Percentiles rank a stretch among this genome's conserved stretches.
Conservation (phyloP, 2,797 vertebrate species). For the Acestrorhynchus altus region DNA sequence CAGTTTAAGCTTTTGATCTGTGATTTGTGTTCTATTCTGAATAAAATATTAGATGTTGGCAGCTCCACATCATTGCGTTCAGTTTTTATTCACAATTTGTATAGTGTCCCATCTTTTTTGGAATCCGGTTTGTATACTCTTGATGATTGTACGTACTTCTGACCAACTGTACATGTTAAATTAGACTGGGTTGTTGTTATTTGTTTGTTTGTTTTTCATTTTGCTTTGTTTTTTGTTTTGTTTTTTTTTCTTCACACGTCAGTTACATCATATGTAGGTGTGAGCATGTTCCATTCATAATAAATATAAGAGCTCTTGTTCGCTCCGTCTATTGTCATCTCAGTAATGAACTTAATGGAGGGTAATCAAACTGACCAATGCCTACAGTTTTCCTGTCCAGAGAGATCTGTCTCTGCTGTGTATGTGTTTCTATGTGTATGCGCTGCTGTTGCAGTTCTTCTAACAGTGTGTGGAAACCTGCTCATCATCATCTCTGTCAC, state of each 20-base stretch:
- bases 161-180: too few species aligned
- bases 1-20: too few species aligned
- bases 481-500: not conserved
- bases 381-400: not conserved
- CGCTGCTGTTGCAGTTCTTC: not conserved
- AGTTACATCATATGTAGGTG: not conserved
- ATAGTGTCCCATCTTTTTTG: too few species aligned
- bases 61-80: too few species aligned
- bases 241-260: not conserved
- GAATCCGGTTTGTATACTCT: too few species aligned
- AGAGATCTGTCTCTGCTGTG: constrained; percentile 10
- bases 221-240: not conserved
- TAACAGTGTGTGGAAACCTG: not conserved
- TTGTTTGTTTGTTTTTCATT: not conserved
- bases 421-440: not conserved
- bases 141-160: too few species aligned
- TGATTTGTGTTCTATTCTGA: too few species aligned
- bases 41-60: too few species aligned
- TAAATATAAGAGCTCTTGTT: not conserved
- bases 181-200: not conserved
- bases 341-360: not conserved
- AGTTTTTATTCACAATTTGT: too few species aligned
- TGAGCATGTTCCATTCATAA: not conserved
- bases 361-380: not conserved
- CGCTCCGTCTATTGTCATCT: not conserved